Conservation (phyloP, 2,797 vertebrate species). For the Luscinia megarhynchos region DNA sequence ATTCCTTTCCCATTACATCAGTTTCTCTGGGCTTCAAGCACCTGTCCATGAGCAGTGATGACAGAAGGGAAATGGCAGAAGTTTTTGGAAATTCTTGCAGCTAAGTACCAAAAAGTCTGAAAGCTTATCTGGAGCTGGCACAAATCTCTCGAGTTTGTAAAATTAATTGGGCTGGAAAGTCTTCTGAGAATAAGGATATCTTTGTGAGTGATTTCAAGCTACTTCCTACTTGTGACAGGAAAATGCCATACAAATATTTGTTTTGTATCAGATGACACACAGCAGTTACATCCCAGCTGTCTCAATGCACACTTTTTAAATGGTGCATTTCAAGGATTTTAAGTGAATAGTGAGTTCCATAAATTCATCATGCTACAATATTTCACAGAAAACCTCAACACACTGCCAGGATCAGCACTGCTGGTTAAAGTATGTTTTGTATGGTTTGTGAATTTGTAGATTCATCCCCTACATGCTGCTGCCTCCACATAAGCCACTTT, state of each 20-base stretch:
- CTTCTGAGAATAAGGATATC: slow-evolving; percentile 21
- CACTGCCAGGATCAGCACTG: background rate
- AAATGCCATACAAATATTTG: background rate
- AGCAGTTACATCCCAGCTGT: background rate
- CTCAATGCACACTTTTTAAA: background rate
- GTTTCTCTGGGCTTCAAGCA: background rate
- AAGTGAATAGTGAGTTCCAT: background rate
- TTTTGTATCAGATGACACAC: background rate
- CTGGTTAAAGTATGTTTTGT: background rate
- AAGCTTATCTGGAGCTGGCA: slow-evolving; percentile 32
- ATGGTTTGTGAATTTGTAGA: background rate
- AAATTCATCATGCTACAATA: background rate
- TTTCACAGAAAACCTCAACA: background rate
- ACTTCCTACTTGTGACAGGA: background rate
- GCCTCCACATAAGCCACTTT: background rate
- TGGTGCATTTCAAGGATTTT: background rate
- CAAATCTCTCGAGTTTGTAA: background rate
- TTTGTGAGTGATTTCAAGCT: slow-evolving; percentile 15
- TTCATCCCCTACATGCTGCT: background rate
- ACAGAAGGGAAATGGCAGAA: background rate
- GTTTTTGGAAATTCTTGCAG: slow-evolving; percentile 8
- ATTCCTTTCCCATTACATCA: background rate
- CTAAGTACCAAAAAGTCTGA: slow-evolving; percentile 7
- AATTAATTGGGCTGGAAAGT: slow-evolving; percentile 50
- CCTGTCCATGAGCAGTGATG: background rate